Conservation (phyloP, 2,113 vertebrate genomes). For the Anser brachyrhynchus region DNA sequence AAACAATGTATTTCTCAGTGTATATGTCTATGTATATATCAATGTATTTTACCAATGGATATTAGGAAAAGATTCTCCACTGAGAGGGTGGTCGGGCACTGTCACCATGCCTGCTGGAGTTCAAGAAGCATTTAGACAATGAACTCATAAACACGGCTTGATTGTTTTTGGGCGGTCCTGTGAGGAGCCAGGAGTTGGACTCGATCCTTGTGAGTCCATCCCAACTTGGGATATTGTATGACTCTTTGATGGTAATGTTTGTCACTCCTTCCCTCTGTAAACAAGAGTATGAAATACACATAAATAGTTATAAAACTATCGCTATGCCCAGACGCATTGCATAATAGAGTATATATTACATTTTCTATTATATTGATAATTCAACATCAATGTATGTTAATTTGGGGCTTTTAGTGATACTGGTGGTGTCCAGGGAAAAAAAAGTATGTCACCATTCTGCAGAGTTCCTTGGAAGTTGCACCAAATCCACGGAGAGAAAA, state of each 20-base stretch:
- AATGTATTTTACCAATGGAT: neutral
- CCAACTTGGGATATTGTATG: neutral
- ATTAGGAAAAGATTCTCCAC: too few species aligned
- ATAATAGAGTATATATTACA: neutral
- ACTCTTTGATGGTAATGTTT: neutral
- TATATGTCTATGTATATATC: neutral
- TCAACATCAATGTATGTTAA: neutral
- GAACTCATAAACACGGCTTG: neutral
- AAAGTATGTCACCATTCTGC: neutral
- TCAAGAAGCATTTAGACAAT: neutral
- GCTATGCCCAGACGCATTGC: neutral
- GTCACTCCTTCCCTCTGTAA: slow-evolving; percentile 22
- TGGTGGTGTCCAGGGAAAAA: neutral
- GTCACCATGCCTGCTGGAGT: neutral
- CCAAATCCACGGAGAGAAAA: neutral
- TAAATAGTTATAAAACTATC: neutral
- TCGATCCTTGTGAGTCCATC: neutral
- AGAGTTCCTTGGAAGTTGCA: neutral
- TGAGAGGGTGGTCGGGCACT: neutral
- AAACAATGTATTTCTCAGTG: neutral
- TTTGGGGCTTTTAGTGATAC: neutral
- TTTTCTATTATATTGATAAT: neutral
- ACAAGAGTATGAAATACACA: neutral
- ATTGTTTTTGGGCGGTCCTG: neutral
- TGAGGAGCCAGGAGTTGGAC: neutral